These are phyloP conservation scores for Anadara kagoshimensis DNA, from an alignment of 1,140 invertebrate genomes.

Conservation along the genomic window DNA sequence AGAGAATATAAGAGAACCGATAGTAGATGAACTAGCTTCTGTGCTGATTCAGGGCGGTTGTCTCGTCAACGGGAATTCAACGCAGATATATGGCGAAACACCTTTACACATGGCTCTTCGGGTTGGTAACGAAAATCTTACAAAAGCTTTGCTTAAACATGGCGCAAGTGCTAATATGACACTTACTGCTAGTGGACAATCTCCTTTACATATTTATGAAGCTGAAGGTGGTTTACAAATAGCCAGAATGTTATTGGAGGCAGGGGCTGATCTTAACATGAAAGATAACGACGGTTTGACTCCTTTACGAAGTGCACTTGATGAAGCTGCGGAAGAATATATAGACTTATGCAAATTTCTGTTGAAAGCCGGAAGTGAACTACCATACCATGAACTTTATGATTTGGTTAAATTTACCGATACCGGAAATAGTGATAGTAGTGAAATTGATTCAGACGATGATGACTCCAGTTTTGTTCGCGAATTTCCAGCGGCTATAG, in stretches of 20 bases:
- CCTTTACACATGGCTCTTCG: conserved; percentile 11
- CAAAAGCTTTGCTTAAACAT: conserved; percentile 14
- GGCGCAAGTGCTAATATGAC: conserved; percentile 17
- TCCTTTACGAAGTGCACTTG: conserved; percentile 22
- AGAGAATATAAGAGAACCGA: background rate
- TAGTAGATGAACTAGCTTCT: conserved; percentile 1
- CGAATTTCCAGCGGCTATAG: background rate
- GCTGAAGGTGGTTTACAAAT: conserved; percentile 25
- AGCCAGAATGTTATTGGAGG: conserved; percentile 9
- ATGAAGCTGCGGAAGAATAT: conserved; percentile 30
- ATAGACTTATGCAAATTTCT: conserved; percentile 23
- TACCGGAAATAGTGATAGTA: background rate
- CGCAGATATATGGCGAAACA: background rate
- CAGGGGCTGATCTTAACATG: conserved; percentile 21
- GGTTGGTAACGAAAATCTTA: conserved; percentile 11
- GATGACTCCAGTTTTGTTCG: background rate
- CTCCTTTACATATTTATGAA: conserved; percentile 22
- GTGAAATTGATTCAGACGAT: background rate
- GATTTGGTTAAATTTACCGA: background rate
- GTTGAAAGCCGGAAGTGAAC: conserved; percentile 14
- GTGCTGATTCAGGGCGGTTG: background rate
- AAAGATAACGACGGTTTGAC: conserved; percentile 2
- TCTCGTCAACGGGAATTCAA: background rate
- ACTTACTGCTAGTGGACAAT: background rate
- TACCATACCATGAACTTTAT: conserved; percentile 4